Evolutionary conservation across 2,797 vertebrate species (phyloP).

Genomic region (Erethizon dorsatum): DNA sequence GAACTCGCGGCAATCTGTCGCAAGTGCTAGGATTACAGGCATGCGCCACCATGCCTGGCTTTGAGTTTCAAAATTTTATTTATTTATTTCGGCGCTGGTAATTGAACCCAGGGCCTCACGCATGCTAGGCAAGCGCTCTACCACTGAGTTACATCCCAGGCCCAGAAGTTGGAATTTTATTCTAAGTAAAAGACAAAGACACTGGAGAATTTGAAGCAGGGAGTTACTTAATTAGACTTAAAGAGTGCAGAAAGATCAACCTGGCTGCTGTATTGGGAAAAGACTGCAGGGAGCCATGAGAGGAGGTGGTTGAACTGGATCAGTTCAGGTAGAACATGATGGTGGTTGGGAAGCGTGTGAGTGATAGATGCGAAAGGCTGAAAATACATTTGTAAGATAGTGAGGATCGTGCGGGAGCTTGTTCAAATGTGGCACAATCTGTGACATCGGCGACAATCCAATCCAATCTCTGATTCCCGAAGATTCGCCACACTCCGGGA

Average conservation of each 20-base stretch:
- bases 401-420: not conserved
- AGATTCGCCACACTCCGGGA: not conserved
- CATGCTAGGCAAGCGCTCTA: not conserved
- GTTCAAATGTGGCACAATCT: not conserved
- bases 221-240: not conserved
- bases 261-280: not conserved
- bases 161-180: slow-evolving; percentile 9
- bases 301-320: not conserved
- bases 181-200: slow-evolving; percentile 37
- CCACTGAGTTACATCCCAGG: not conserved
- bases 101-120: not conserved
- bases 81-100: not conserved
- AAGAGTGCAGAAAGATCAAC: not conserved
- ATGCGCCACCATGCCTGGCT: not conserved
- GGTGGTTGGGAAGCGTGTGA: not conserved
- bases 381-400: not conserved
- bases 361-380: not conserved
- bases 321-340: not conserved
- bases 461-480: not conserved
- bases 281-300: not conserved
- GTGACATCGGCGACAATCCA: not conserved
- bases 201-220: not conserved
- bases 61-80: not conserved
- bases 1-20: not conserved
- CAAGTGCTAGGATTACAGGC: not conserved